A percentile compares a stretch with the other conserved stretches of the same genome.
phyloP scores from a whole-genome alignment of 1,140 invertebrate species.

The Drosophila bocki region DNA sequence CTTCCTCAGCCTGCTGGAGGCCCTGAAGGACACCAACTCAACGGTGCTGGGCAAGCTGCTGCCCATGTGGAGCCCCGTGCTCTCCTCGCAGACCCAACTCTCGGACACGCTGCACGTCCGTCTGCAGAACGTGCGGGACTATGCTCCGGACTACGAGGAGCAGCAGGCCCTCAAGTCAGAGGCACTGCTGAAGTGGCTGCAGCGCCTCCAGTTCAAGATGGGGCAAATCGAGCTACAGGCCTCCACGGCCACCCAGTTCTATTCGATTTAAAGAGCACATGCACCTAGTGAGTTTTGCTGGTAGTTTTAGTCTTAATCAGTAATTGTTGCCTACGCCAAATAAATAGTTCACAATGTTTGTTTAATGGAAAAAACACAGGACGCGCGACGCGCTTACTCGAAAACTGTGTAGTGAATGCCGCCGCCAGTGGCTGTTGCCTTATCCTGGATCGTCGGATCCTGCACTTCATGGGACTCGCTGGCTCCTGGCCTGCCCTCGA shows the following conservation, averaged over 20 bases:
- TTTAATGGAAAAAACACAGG: constrained; percentile 19
- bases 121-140: constrained; percentile 95
- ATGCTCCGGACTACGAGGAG: constrained; percentile 86
- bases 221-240: constrained; percentile 98
- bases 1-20: constrained; percentile 97
- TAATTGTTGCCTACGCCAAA: constrained; percentile 39
- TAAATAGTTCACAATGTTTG: constrained; percentile 42
- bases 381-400: constrained; percentile 33
- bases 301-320: constrained; percentile 30
- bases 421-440: constrained; percentile 24
- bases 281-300: constrained; percentile 1
- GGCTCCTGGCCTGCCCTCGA: constrained; percentile 65
- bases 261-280: constrained; percentile 73
- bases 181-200: constrained; percentile 93
- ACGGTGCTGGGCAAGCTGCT: constrained; percentile 94
- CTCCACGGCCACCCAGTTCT: constrained; percentile 88
- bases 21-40: constrained; percentile 97
- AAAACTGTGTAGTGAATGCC: constrained; percentile 71
- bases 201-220: constrained; percentile 98
- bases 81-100: constrained; percentile 94
- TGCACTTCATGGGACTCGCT: constrained; percentile 69
- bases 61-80: constrained; percentile 95
- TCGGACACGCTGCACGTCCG: constrained; percentile 95
- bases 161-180: constrained; percentile 76
- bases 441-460: constrained; percentile 61